Conservation (phyloP, 2,888 invertebrate genomes). For the Neuroscelio doddi region DNA sequence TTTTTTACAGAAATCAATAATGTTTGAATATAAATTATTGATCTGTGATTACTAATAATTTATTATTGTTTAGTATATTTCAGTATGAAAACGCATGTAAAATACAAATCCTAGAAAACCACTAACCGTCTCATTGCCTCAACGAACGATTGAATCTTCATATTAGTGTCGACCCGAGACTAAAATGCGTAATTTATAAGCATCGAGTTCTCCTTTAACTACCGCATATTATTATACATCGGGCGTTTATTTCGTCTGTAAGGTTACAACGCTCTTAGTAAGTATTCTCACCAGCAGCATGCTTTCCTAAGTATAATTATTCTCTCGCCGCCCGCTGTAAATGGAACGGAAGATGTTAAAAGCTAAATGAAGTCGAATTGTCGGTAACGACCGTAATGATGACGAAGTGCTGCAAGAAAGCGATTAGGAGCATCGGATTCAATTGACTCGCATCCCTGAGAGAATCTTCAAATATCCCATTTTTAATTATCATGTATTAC, state of each 20-base stretch:
- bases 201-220: background rate
- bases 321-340: slow-evolving; percentile 53
- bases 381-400: slow-evolving; percentile 35
- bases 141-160: too few relatives aligned
- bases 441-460: slow-evolving; percentile 6
- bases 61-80: too few relatives aligned
- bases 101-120: too few relatives aligned
- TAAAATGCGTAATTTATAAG: slow-evolving; percentile 28
- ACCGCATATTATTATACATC: slow-evolving; percentile 11
- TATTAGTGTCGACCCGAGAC: too few relatives aligned
- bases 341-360: slow-evolving; percentile 60
- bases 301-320: slow-evolving; percentile 54
- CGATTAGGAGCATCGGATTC: slow-evolving; percentile 19
- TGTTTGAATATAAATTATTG: too few relatives aligned
- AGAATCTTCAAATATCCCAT: background rate
- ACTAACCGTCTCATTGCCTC: too few relatives aligned
- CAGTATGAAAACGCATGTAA: too few relatives aligned
- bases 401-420: slow-evolving; percentile 24
- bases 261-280: slow-evolving; percentile 38
- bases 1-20: too few relatives aligned
- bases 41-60: too few relatives aligned
- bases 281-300: slow-evolving; percentile 43
- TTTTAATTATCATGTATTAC: background rate
- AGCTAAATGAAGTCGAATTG: slow-evolving; percentile 49
- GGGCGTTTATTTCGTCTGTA: slow-evolving; percentile 38